Evolutionary conservation across 2,113 vertebrate genomes (phyloP).

Genomic region (Tachuris rubrigastra): DNA sequence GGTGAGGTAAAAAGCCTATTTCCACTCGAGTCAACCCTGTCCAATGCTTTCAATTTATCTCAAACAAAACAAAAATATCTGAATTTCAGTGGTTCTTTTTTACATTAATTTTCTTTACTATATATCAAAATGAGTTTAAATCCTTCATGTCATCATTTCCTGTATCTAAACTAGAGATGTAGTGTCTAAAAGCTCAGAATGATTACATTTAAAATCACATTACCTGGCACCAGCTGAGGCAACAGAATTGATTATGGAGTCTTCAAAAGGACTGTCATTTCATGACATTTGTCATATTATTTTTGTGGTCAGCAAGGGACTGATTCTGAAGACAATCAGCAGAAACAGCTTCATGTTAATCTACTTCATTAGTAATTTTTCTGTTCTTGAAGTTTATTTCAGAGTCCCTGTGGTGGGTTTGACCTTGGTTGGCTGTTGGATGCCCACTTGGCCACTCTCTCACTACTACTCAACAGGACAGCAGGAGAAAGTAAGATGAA

Average conservation of each 20-base stretch:
- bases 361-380: not conserved
- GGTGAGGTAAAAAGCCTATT: not conserved
- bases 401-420: not conserved
- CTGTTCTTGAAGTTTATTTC: not conserved
- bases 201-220: not conserved
- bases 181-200: not conserved
- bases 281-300: not conserved
- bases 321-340: not conserved
- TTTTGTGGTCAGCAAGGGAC: not conserved
- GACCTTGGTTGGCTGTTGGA: not conserved
- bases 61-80: not conserved
- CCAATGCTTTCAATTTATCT: not conserved
- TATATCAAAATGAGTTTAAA: not conserved
- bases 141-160: not conserved
- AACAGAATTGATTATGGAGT: not conserved
- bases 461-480: not conserved
- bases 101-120: not conserved
- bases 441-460: not conserved
- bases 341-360: not conserved
- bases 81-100: not conserved
- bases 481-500: not conserved
- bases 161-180: not conserved
- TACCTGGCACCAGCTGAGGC: not conserved
- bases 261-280: not conserved
- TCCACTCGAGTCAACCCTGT: not conserved